Percentiles rank a stretch among this genome's conserved stretches.
Conservation (phyloP, 2,797 vertebrate genomes). For the Triplophysa yarkandensis region DNA sequence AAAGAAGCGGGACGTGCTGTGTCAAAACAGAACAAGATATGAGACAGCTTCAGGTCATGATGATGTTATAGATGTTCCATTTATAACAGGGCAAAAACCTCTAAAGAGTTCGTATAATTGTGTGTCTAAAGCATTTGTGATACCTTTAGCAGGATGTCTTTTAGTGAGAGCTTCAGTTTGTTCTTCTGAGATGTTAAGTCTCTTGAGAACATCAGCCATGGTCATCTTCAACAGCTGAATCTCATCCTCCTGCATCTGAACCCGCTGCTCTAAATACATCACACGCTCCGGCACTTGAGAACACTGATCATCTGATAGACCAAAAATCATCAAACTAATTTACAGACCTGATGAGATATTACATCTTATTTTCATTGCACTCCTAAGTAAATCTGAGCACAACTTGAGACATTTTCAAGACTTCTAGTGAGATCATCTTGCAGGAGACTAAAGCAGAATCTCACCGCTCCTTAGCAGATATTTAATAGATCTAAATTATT, state of each 20-base stretch:
- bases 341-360: not conserved
- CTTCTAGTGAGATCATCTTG: too few species aligned
- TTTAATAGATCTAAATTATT: too few species aligned
- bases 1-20: slow-evolving; percentile 85
- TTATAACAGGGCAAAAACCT: too few species aligned
- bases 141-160: slow-evolving; percentile 28
- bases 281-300: slow-evolving; percentile 90
- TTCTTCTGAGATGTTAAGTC: slow-evolving; percentile 90
- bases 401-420: too few species aligned
- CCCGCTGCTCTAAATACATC: slow-evolving; percentile 92
- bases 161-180: slow-evolving; percentile 61
- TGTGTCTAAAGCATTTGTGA: not conserved
- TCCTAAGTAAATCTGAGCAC: too few species aligned
- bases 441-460: too few species aligned
- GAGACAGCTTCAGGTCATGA: not conserved
- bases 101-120: too few species aligned
- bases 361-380: too few species aligned
- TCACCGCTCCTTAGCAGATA: too few species aligned
- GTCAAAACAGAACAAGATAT: slow-evolving; percentile 35
- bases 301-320: slow-evolving; percentile 85
- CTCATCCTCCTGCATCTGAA: slow-evolving; percentile 97
- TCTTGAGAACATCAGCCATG: slow-evolving; percentile 90
- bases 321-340: not conserved
- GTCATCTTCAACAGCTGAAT: slow-evolving; percentile 94
- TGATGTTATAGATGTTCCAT: not conserved